Base-by-base conservation (phyloP, 1,140 invertebrate genomes). In the Lepidostoma basale region DNA sequence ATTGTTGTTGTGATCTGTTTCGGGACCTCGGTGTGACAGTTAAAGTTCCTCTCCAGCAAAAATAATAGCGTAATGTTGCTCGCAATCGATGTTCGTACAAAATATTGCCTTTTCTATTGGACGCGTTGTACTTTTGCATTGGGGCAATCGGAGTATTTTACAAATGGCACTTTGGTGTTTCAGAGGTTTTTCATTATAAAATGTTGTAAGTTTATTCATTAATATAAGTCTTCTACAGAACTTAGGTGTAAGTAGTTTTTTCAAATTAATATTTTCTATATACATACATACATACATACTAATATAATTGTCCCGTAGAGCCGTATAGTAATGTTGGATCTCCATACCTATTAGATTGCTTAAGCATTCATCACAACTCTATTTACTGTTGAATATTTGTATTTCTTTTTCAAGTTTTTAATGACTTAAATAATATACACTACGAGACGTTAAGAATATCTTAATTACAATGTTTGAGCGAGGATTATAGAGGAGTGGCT, bases 241-340 rank as follows among this genome's bases (percentile, higher is more conserved):
- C 67, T 76, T 82, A 82, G 79, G 72, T 73, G 40, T 83, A 83
- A 82, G 82, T 83, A 83, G 82, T 81, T 82, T 82, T 83, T 83
- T 80, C 81, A 83, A 83, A 82, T 83, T 79, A 82, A 81, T 79
- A 80, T 75, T 77, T 79, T 79, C 73, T 75, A 60, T 14, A 26
- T 33, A 33, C 5, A 6, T 6, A 33, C 30, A 12, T 6, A 6
- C 30, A 33, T n/a, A n/a, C n/a, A n/a, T n/a, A n/a, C n/a, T n/a
- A n/a, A n/a, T 47, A 47, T 47, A 47, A 5, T 33, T 56, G 28
- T 22, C 36, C 22, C 12, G 14, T 40, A 39, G 33, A 40, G 25
- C 20, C 36, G 62, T 76, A 66, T 76, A 68, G 67, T 74, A 56
- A 62, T 45, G 47, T 69, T 67, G 60, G 70, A 72, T 72, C 70